Evolutionary conservation across 2,888 invertebrate genomes (phyloP).

Genomic region (Aleiodes alternator): DNA sequence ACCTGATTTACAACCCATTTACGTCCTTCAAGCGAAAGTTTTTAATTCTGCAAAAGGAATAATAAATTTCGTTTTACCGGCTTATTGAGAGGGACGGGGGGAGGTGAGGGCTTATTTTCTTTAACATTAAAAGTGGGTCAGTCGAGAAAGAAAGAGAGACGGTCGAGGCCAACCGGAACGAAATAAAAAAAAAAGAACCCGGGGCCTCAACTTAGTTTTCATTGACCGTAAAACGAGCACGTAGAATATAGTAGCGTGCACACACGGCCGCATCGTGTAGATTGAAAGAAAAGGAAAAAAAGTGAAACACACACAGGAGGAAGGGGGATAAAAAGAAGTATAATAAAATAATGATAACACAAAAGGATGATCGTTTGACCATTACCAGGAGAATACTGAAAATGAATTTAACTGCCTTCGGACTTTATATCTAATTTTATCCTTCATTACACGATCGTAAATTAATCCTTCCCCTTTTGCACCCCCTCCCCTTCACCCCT

Average conservation of each 20-base stretch:
- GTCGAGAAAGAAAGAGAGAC: constrained; percentile 36
- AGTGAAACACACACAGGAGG: constrained; percentile 3
- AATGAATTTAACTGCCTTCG: constrained; percentile 22
- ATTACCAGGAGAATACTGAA: neutral
- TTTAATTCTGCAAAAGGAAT: constrained; percentile 25
- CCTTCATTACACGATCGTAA: constrained; percentile 38
- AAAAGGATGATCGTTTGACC: constrained; percentile 15
- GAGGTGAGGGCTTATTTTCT: neutral
- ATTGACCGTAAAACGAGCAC: constrained; percentile 23
- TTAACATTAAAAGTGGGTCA: constrained; percentile 49
- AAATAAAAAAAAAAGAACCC: neutral
- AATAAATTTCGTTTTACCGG: neutral
- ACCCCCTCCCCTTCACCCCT: no score
- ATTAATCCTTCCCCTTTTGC: neutral
- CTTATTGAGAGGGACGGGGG: no score
- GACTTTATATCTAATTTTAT: constrained; percentile 39
- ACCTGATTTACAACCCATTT: constrained; percentile 40
- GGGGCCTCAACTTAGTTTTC: constrained; percentile 17
- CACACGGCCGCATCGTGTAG: neutral
- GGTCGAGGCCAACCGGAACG: constrained; percentile 44
- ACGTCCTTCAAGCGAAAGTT: constrained; percentile 49
- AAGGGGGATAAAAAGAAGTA: neutral
- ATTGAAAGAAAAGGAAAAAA: constrained; percentile 13
- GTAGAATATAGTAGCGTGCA: constrained; percentile 26
- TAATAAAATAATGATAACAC: constrained; percentile 16